Percentiles rank a stretch among this genome's conserved stretches.
Conservation (phyloP, 2,797 vertebrate genomes). For the Phaenicophaeus curvirostris region DNA sequence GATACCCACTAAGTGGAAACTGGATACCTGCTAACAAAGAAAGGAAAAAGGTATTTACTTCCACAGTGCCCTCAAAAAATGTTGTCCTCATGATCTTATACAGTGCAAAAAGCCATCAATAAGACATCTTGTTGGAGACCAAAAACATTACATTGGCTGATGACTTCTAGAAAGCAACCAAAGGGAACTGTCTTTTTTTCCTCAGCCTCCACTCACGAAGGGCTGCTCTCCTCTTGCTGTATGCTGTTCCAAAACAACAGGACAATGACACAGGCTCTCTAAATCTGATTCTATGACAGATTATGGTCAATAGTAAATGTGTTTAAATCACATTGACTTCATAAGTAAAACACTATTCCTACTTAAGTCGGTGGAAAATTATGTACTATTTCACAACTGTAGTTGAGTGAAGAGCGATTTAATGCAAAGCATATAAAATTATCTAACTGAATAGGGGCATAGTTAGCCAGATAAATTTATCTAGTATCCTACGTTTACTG, state of each 20-base stretch:
- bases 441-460: neutral
- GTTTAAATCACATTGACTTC: neutral
- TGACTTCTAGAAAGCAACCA: neutral
- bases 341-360: neutral
- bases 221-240: neutral
- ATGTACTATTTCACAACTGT: neutral
- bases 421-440: neutral
- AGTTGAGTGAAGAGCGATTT: neutral
- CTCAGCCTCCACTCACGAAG: neutral
- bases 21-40: neutral
- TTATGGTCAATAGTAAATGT: neutral
- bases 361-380: neutral
- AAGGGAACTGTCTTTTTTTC: neutral
- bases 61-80: neutral
- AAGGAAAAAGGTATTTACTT: neutral
- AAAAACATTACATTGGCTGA: neutral
- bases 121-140: neutral
- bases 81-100: neutral
- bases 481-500: neutral
- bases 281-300: neutral
- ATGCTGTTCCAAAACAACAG: neutral
- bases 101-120: neutral
- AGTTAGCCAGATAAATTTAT: neutral
- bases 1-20: neutral
- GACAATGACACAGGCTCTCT: neutral